These are phyloP conservation scores for Callopanchax toddi DNA, from an alignment of 2,113 vertebrate species.

Conservation along the genomic window DNA sequence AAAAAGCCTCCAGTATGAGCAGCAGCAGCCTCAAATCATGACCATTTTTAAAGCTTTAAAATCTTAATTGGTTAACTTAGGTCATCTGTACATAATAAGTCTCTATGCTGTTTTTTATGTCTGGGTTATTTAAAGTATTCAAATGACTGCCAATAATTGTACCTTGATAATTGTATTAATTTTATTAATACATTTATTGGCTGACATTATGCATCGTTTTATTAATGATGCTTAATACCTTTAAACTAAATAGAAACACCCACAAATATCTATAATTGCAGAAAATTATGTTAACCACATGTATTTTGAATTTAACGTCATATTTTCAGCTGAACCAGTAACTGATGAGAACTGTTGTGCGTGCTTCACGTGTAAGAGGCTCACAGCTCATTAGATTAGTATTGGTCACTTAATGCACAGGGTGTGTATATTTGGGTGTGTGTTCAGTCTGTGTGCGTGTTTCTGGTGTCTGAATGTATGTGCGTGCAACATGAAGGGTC, in stretches of 20 bases:
- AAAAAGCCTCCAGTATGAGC: too few relatives aligned
- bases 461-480: slow-evolving; percentile 28
- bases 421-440: slow-evolving; percentile 12
- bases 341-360: neutral
- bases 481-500: slow-evolving; percentile 49
- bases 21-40: too few relatives aligned
- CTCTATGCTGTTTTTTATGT: too few relatives aligned
- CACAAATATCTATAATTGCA: neutral
- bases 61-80: too few relatives aligned
- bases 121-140: too few relatives aligned
- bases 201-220: neutral
- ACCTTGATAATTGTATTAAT: too few relatives aligned
- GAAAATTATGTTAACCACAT: neutral
- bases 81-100: too few relatives aligned
- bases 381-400: slow-evolving; percentile 34
- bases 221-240: neutral
- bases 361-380: slow-evolving; percentile 9
- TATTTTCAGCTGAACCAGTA: neutral
- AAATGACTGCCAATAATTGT: too few relatives aligned
- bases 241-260: neutral
- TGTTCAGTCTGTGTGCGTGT: slow-evolving; percentile 27
- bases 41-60: too few relatives aligned
- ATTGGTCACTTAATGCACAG: slow-evolving; percentile 47
- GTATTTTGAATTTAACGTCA: neutral
- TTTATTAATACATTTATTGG: too few relatives aligned